Base-by-base conservation (phyloP, 2,797 vertebrate species). In the Spondyliosoma cantharus region DNA sequence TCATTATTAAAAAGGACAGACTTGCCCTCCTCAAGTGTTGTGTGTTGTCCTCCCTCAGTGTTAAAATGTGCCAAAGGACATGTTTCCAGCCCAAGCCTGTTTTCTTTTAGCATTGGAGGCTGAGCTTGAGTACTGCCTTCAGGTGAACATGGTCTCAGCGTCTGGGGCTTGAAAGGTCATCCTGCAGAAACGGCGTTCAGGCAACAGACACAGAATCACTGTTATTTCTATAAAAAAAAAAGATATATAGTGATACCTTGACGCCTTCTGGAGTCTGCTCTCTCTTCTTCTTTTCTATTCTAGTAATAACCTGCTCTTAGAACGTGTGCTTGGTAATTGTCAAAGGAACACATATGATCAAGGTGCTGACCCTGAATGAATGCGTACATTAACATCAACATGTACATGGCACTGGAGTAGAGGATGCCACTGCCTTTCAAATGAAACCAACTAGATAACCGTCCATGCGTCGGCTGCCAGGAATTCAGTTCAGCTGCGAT, bases 91-190 rank as follows among this genome's bases (percentile, higher is more conserved):
- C 54, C 5, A 78, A 70, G 57, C 68, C 22, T 42, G 60, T 65
- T 76, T 76, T 72, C 37, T 61, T 84, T 57, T 15, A 27, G 60
- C 43, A 69, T 65, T 3, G 59, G 25, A 74, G 60, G 20, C 46
- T 65, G 49, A 19, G 49, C 48, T 22, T 22, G 32, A 71, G 56
- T 29, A 27, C 50, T 62, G 56, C 71, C 2, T 71, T 71, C 61
- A 75, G 27, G 25, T 54, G 52, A 82, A 80, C 50, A 64, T 4
- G 17, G 72, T 80, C 73, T 15, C 68, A 71, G 68, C 24, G 11
- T 80, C 61, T 63, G 24, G 29, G 52, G 61, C 48, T 80, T 71
- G 57, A 82, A 84, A 84, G 82, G 82, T 84, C 75, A 87, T 32
- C 37, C 68, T 70, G 49, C 42, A 71, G 42, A 78, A 32, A 65